A percentile compares a stretch with the other conserved stretches of the same genome.
phyloP scores from a whole-genome alignment of 2,888 invertebrate genomes.

The Yponomeuta cagnagella region DNA sequence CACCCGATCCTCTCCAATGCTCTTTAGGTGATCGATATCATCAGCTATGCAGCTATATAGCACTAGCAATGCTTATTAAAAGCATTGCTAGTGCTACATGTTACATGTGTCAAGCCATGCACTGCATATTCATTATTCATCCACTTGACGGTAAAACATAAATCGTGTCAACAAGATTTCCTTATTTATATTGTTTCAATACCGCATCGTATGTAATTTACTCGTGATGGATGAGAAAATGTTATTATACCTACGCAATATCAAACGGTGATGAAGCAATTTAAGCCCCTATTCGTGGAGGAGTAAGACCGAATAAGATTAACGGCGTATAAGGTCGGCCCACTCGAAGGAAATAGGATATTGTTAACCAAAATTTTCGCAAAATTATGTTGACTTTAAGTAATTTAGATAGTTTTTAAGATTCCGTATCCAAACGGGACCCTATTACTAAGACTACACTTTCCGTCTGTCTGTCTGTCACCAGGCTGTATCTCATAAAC shows the following conservation, averaged over 20 bases:
- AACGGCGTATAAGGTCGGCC: neutral
- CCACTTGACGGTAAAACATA: neutral
- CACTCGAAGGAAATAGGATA: neutral
- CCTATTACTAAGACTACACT: no score
- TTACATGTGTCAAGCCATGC: neutral
- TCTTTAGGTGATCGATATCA: no score
- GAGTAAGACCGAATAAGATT: neutral
- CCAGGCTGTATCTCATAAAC: no score
- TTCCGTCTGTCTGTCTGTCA: no score
- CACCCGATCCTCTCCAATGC: no score
- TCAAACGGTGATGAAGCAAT: neutral
- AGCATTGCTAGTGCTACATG: no score
- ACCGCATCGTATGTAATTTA: conserved; percentile 27
- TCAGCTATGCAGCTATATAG: no score
- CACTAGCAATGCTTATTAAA: no score
- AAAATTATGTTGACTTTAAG: neutral
- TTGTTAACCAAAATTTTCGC: neutral
- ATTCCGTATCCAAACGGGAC: no score
- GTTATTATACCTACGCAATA: conserved; percentile 3
- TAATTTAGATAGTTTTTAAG: neutral
- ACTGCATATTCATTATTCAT: neutral
- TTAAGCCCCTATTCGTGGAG: neutral
- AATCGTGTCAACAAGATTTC: conserved; percentile 8
- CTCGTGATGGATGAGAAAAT: conserved; percentile 33
- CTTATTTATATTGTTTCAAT: conserved; percentile 12